Percentiles rank a stretch among this genome's conserved stretches.
These are phyloP conservation scores for Monopis laevigella DNA, from an alignment of 2,888 invertebrate genomes.

Conservation along the genomic window DNA sequence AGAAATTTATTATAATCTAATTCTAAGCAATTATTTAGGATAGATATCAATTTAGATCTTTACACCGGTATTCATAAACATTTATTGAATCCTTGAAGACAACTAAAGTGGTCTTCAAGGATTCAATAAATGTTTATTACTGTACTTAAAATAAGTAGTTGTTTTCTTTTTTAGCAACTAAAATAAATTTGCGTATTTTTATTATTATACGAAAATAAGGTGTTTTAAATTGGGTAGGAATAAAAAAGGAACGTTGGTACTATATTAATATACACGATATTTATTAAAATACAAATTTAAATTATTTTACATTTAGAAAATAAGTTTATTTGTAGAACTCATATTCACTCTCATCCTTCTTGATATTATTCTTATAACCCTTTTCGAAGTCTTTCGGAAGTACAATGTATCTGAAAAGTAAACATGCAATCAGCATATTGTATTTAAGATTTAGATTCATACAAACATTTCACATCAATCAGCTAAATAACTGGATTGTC, in stretches of 20 bases:
- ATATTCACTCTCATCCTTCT: slow-evolving; percentile 99
- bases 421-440: too few species aligned
- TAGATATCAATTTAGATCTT: too few species aligned
- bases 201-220: background rate
- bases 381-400: slow-evolving; percentile 99
- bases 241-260: background rate
- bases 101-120: background rate
- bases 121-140: background rate
- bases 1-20: too few species aligned
- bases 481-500: too few species aligned
- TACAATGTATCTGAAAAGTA: slow-evolving; percentile 81
- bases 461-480: background rate
- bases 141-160: background rate
- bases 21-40: too few species aligned
- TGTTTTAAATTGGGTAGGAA: background rate
- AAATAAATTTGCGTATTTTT: background rate
- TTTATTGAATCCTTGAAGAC: too few species aligned
- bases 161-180: background rate
- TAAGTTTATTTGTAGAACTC: slow-evolving; percentile 97
- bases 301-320: background rate
- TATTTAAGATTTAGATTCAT: too few species aligned
- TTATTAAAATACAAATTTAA: background rate
- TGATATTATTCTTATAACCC: slow-evolving; percentile 99
- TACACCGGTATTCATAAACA: too few species aligned
- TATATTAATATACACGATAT: background rate